phyloP scores from a whole-genome alignment of 2,797 vertebrate species.

The Pseudomugil tenellus region DNA sequence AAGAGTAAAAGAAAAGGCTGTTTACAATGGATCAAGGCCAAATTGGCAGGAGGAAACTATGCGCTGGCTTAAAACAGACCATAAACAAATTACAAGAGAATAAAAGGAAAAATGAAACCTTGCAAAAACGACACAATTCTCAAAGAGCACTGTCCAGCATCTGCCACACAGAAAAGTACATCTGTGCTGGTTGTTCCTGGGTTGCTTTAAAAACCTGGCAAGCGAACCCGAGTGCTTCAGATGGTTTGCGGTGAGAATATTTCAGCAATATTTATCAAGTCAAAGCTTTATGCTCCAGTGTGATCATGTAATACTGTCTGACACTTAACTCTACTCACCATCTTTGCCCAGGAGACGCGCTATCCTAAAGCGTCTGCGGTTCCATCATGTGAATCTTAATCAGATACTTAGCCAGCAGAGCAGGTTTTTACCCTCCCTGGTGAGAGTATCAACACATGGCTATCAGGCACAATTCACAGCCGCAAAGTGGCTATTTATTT shows the following conservation, averaged over 20 bases:
- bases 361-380: slow-evolving; percentile 74
- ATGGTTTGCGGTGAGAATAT: slow-evolving; percentile 49
- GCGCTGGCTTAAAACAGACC: slow-evolving; percentile 68
- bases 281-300: slow-evolving; percentile 57
- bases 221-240: slow-evolving; percentile 47
- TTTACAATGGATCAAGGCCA: slow-evolving; percentile 63
- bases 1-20: slow-evolving; percentile 46
- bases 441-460: slow-evolving; percentile 82
- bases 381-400: slow-evolving; percentile 82
- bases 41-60: slow-evolving; percentile 69
- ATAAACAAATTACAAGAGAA: slow-evolving; percentile 77
- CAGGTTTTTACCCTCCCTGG: slow-evolving; percentile 76
- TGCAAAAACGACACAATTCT: slow-evolving; percentile 67
- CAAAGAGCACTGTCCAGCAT: slow-evolving; percentile 64
- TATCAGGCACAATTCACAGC: slow-evolving; percentile 79
- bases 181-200: slow-evolving; percentile 53
- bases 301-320: slow-evolving; percentile 74
- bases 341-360: slow-evolving; percentile 78
- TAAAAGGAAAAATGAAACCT: slow-evolving; percentile 66
- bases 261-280: slow-evolving; percentile 65
- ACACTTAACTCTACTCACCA: slow-evolving; percentile 78
- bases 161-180: slow-evolving; percentile 64
- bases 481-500: slow-evolving; percentile 81
- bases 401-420: slow-evolving; percentile 78
- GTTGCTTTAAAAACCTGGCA: slow-evolving; percentile 43